Percentiles rank a stretch among this genome's conserved stretches.
phyloP scores from a whole-genome alignment of 30 jellyfish, hydroid and myxozoan species.

The Pseudorhiza aurosa region DNA sequence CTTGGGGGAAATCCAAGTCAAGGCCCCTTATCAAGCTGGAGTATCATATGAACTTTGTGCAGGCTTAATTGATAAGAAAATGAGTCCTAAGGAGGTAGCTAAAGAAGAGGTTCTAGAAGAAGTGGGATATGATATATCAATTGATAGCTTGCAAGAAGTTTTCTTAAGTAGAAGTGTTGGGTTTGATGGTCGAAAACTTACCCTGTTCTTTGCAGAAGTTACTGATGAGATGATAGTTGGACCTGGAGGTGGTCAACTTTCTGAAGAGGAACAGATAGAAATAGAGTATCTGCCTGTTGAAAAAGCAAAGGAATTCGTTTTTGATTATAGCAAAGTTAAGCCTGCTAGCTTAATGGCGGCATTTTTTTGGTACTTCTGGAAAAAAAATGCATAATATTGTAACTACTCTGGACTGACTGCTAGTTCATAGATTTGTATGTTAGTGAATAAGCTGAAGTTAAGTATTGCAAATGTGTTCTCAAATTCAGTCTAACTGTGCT shows the following conservation, averaged over 20 bases:
- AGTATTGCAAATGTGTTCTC: too few relatives aligned
- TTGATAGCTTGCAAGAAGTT: constrained; percentile 45
- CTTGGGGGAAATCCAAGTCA: constrained; percentile 28
- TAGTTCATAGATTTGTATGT: too few relatives aligned
- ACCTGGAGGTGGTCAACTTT: constrained; percentile 90
- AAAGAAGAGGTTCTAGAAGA: constrained; percentile 85
- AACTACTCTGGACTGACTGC: too few relatives aligned
- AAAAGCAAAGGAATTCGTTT: constrained; percentile 79
- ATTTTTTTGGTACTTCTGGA: constrained; percentile 91
- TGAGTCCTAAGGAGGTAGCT: constrained; percentile 78
- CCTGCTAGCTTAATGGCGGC: constrained; percentile 88
- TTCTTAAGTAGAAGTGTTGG: constrained; percentile 69
- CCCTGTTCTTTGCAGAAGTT: constrained; percentile 89
- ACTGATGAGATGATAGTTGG: constrained; percentile 91
- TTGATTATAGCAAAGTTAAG: constrained; percentile 62
- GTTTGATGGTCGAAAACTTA: constrained; percentile 64
- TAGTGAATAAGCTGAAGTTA: too few relatives aligned
- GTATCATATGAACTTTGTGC: constrained; percentile 97
- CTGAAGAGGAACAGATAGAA: constrained; percentile 89
- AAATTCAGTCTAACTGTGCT: too few relatives aligned
- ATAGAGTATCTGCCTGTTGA: constrained; percentile 74
- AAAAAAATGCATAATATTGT: constrained; percentile 6
- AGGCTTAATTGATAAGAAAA: constrained; percentile 90
- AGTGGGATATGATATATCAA: constrained; percentile 86
- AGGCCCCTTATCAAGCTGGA: constrained; percentile 73